Conservation (phyloP, 2,113 vertebrate genomes). For the Epinephelus cyanopodus region DNA sequence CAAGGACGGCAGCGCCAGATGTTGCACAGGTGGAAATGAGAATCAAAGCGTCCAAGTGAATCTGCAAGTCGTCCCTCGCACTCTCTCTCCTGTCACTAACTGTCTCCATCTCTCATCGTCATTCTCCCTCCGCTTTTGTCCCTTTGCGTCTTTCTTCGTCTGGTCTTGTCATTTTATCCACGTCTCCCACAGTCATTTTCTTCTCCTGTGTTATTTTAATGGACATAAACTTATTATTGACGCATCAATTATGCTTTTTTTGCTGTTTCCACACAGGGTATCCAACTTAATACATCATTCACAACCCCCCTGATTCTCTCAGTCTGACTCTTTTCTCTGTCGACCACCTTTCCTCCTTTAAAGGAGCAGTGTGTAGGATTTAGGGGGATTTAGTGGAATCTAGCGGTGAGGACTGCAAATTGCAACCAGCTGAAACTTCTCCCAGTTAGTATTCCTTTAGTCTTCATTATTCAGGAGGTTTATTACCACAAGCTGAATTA, state of each 20-base stretch:
- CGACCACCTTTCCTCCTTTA: neutral
- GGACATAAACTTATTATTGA: neutral
- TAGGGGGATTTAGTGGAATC: too few species aligned
- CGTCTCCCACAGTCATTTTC: neutral
- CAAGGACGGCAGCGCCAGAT: constrained; percentile 65
- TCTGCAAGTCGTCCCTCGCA: constrained; percentile 70
- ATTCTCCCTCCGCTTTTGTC: constrained; percentile 17
- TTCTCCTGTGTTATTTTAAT: constrained; percentile 22
- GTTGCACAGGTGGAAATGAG: constrained; percentile 80
- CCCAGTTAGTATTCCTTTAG: too few species aligned
- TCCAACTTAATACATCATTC: neutral
- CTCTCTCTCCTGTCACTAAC: constrained; percentile 50
- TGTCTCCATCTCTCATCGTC: constrained; percentile 31
- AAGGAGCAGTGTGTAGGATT: too few species aligned
- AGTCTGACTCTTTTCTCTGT: neutral
- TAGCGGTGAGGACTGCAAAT: too few species aligned
- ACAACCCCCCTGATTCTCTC: neutral
- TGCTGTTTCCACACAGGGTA: neutral
- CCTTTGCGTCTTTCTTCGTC: constrained; percentile 17
- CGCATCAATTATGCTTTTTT: neutral
- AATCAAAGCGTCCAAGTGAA: constrained; percentile 61
- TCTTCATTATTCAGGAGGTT: too few species aligned
- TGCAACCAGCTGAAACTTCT: too few species aligned
- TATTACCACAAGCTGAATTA: too few species aligned
- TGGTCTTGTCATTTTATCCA: constrained; percentile 33